Evolutionary conservation across 1,140 invertebrate genomes (phyloP).

Genomic region (Habropoda laboriosa): DNA sequence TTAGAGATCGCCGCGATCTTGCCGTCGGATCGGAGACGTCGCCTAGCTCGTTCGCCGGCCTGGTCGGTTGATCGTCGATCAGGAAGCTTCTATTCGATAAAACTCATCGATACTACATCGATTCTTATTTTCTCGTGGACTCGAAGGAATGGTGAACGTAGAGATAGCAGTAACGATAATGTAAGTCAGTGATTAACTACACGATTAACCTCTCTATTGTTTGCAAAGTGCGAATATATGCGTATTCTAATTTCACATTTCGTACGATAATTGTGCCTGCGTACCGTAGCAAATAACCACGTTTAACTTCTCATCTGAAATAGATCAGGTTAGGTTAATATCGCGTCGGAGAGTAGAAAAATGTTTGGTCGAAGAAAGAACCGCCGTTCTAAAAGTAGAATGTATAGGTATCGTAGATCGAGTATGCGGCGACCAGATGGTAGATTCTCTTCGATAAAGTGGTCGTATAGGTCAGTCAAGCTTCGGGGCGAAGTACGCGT

Average conservation of each 20-base stretch:
- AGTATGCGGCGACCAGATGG: not conserved
- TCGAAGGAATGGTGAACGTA: not conserved
- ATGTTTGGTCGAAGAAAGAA: not conserved
- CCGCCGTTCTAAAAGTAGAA: not conserved
- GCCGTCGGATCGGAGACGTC: constrained; percentile 55
- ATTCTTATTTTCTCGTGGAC: not conserved
- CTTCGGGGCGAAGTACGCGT: not conserved
- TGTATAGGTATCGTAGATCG: not conserved
- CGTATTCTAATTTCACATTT: constrained; percentile 25
- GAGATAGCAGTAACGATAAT: constrained; percentile 38
- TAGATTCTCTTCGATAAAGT: not conserved
- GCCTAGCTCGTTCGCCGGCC: not conserved
- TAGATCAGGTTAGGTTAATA: not conserved
- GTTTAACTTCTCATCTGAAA: not conserved
- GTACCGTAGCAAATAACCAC: not conserved
- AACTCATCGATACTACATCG: too few species aligned
- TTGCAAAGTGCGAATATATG: constrained; percentile 24
- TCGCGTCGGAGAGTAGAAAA: too few species aligned
- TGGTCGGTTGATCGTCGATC: not conserved
- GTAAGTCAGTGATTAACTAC: constrained; percentile 37
- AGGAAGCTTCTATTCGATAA: not conserved
- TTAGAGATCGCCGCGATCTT: constrained; percentile 21
- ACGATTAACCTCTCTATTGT: constrained; percentile 41
- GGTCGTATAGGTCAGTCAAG: not conserved
- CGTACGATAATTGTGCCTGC: not conserved